Conservation (phyloP, 1,140 invertebrate genomes). For the Orius laevigatus region DNA sequence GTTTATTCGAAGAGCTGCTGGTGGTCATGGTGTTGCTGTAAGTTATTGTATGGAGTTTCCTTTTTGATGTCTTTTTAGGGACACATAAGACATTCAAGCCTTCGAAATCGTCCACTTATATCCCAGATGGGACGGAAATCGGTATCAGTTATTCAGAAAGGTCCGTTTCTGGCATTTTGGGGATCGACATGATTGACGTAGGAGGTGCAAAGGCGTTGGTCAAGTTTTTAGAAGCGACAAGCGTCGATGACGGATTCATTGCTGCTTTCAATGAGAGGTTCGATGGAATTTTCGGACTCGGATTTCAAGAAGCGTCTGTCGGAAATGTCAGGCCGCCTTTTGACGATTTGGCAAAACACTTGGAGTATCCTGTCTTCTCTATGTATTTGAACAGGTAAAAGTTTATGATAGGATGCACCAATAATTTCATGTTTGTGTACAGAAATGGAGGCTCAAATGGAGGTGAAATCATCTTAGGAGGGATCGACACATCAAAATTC, state of each 20-base stretch:
- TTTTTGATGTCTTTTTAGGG: too few relatives aligned
- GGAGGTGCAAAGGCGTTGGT: too few relatives aligned
- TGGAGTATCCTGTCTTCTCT: neutral
- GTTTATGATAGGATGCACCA: neutral
- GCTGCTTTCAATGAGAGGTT: neutral
- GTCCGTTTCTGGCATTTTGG: too few relatives aligned
- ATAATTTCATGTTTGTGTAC: neutral
- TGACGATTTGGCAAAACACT: neutral
- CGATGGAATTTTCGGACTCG: neutral
- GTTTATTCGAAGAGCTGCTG: slow-evolving; percentile 91
- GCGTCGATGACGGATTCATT: neutral
- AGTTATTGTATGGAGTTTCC: slow-evolving; percentile 29
- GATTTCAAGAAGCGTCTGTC: neutral
- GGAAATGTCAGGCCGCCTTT: neutral
- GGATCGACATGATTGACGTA: too few relatives aligned
- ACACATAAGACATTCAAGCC: too few relatives aligned
- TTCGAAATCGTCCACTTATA: too few relatives aligned
- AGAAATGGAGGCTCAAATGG: neutral
- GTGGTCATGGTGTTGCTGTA: slow-evolving; percentile 81
- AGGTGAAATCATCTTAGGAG: neutral
- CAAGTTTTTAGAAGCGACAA: neutral
- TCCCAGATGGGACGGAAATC: too few relatives aligned
- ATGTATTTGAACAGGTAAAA: slow-evolving; percentile 1
- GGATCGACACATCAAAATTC: neutral
- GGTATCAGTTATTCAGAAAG: too few relatives aligned